Percentiles rank a stretch among this genome's conserved stretches.
Evolutionary conservation across 2,797 vertebrate genomes (phyloP).

Genomic region (Sciurus vulgaris): DNA sequence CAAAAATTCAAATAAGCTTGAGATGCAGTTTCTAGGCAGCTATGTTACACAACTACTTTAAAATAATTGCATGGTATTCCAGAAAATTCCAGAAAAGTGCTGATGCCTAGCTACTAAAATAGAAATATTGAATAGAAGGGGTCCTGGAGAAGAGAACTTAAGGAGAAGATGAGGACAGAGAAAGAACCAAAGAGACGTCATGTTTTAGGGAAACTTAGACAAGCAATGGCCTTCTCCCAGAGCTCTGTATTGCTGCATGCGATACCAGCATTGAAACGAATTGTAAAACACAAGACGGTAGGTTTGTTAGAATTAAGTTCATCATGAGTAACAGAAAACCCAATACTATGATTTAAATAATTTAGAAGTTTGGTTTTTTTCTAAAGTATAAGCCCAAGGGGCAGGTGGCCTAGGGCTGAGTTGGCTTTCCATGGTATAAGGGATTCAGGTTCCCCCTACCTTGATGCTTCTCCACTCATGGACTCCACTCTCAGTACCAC

Average conservation of each 20-base stretch:
- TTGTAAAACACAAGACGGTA: background rate
- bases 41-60: background rate
- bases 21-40: background rate
- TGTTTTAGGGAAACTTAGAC: background rate
- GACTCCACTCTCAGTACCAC: background rate
- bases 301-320: background rate
- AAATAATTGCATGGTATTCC: background rate
- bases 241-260: background rate
- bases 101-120: background rate
- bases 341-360: background rate
- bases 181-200: background rate
- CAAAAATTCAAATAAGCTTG: background rate
- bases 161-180: background rate
- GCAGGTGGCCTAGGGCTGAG: background rate
- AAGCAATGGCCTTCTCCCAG: background rate
- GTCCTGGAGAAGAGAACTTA: background rate
- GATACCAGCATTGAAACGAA: background rate
- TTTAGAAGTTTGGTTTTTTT: background rate
- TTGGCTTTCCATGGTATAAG: background rate
- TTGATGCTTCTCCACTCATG: background rate
- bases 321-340: background rate
- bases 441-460: background rate
- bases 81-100: constrained; percentile 5
- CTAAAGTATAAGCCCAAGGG: background rate
- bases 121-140: background rate